phyloP scores from a whole-genome alignment of 2,797 vertebrate genomes.

The Hippocampus kuda region DNA sequence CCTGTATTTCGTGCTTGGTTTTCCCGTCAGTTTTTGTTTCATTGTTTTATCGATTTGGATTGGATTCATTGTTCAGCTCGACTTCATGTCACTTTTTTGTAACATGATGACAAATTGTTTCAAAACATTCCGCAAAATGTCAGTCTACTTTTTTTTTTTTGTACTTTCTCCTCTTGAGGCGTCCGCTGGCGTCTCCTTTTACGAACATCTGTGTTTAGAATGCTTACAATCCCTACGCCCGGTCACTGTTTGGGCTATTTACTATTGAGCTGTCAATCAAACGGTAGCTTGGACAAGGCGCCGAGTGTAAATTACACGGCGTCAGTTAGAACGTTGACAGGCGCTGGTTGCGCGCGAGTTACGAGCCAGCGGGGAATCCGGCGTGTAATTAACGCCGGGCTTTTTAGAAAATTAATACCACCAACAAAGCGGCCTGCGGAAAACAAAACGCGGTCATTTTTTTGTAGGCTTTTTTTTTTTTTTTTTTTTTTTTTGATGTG shows the following conservation, averaged over 20 bases:
- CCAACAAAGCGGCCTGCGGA: background rate
- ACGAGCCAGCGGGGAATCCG: constrained; percentile 10
- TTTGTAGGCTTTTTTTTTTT: background rate
- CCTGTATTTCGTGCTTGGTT: no score
- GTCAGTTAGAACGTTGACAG: constrained; percentile 26
- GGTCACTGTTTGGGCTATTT: constrained; percentile 47
- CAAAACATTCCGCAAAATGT: no score
- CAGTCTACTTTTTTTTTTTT: no score
- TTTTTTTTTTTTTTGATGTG: background rate
- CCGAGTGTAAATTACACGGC: constrained; percentile 31
- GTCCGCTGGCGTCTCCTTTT: constrained; percentile 24
- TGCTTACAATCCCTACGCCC: constrained; percentile 45
- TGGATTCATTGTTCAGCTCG: no score
- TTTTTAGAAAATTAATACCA: constrained; percentile 18
- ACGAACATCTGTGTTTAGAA: constrained; percentile 40
- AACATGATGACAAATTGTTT: no score
- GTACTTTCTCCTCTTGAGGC: constrained; percentile 33
- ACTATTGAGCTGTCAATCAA: constrained; percentile 53
- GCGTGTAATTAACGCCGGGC: constrained; percentile 8
- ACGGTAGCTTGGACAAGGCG: background rate
- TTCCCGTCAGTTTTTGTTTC: no score
- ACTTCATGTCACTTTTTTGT: no score
- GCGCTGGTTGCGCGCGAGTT: constrained; percentile 15
- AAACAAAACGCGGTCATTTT: background rate
- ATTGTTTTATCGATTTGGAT: no score